Evolutionary conservation across 2,797 vertebrate genomes (phyloP), one percentile per base, ranked within the genome.

Genomic region (Acanthurus leucopareius): DNA sequence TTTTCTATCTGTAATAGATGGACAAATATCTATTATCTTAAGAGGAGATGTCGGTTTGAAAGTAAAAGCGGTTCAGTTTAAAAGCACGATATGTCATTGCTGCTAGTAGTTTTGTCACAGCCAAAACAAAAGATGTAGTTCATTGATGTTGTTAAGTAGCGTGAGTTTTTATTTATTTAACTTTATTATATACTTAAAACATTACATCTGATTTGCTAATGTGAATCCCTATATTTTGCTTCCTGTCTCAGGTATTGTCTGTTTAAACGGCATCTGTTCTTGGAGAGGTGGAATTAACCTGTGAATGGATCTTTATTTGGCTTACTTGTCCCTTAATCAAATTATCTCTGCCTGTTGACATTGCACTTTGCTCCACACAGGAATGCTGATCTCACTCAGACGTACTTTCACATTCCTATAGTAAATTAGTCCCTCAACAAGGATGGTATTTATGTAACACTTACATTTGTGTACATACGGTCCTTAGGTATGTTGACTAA

Each of bases 371-470:
- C 66, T 69, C 47, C 57, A 40, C 80, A 11, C 42, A 69, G 81
- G 87, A 89, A 92, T 89, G 88, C 86, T 90, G 79, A 86, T 86
- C 82, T 86, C 79, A 64, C 84, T 85, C 76, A 85, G 83, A 88
- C 88, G 69, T 77, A 82, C 83, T 62, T 79, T 69, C 63, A 76
- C 75, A 75, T 77, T 86, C 59, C 40, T 69, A 38, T 47, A 60
- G 32, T 69, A 63, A 81, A 81, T 73, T 28, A 79, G 76, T 70
- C 52, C 54, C 15, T 86, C 78, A 79, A 78, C 69, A 65, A 59
- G 64, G 49, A 56, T 8, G 42, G 48, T 79, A 54, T 89, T 89
- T 92, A 82, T 69, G 69, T 74, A 73, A 66, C 75, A 82, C 80
- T 79, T 77, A 14, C 42, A 64, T 76, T 20, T 73, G 44, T 74